phyloP scores from a whole-genome alignment of 2,888 invertebrate genomes.

The Stenodema calcarata region DNA sequence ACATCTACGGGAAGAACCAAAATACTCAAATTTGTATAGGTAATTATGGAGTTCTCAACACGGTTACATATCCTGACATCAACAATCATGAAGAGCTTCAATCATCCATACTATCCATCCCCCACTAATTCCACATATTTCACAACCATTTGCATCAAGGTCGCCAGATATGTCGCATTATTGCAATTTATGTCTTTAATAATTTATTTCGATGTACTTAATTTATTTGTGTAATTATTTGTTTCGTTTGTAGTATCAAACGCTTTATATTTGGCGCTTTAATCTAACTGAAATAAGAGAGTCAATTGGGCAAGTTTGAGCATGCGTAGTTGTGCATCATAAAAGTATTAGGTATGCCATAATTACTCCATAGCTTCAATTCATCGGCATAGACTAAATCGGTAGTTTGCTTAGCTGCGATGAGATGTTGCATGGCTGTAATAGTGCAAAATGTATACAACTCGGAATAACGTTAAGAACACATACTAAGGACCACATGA shows the following conservation, averaged over 20 bases:
- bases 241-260: background rate
- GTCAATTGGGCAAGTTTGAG: conserved; percentile 14
- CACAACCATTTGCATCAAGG: background rate
- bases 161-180: background rate
- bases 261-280: background rate
- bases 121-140: too few relatives aligned
- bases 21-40: too few relatives aligned
- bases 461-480: background rate
- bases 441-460: background rate
- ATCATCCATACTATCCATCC: background rate
- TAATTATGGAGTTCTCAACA: too few relatives aligned
- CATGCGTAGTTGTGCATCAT: conserved; percentile 35
- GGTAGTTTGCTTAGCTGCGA: background rate
- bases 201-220: background rate
- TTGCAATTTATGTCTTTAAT: background rate
- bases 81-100: too few relatives aligned
- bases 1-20: too few relatives aligned
- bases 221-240: background rate
- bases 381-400: background rate
- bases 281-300: background rate
- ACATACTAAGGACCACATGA: too few relatives aligned
- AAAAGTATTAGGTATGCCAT: background rate
- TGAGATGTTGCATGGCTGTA: conserved; percentile 22
- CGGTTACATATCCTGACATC: too few relatives aligned
- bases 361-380: background rate